Percentiles rank a stretch among this genome's conserved stretches.
These are phyloP conservation scores for Pipistrellus pygmaeus DNA, from an alignment of 2,797 vertebrate genomes.

Conservation along the genomic window DNA sequence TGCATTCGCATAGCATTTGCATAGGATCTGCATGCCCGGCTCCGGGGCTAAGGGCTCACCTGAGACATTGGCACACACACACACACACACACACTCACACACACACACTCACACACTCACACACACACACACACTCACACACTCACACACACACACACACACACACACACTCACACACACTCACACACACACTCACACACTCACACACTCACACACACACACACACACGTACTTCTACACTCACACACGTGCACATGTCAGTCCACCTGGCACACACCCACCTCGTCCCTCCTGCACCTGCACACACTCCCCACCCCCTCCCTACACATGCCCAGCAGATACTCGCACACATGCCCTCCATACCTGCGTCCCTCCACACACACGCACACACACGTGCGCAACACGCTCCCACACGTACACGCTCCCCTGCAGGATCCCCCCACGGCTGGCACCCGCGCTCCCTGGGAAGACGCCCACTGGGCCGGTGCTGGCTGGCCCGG, in stretches of 20 bases:
- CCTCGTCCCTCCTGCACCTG: not conserved
- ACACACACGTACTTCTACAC: not conserved
- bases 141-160: not conserved
- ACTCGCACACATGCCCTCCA: not conserved
- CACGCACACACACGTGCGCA: not conserved
- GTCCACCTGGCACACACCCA: not conserved
- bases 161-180: not conserved
- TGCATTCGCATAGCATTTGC: conserved; percentile 5
- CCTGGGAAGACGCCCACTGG: not conserved
- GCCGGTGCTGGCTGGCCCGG: not conserved
- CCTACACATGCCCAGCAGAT: not conserved
- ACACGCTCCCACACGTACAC: accelerated
- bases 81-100: not conserved
- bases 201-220: not conserved
- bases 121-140: not conserved
- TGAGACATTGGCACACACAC: too few relatives aligned
- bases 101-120: too few relatives aligned
- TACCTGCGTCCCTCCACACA: not conserved
- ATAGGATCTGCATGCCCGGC: conserved; percentile 70
- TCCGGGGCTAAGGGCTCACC: conserved; percentile 5
- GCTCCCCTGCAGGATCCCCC: not conserved
- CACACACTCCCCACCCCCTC: not conserved
- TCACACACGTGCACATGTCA: not conserved
- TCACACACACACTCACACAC: not conserved
- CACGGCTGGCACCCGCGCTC: not conserved